Evolutionary conservation across 2,888 invertebrate species (phyloP), one percentile per base, ranked within the genome.

Genomic region (Erebia palarica): DNA sequence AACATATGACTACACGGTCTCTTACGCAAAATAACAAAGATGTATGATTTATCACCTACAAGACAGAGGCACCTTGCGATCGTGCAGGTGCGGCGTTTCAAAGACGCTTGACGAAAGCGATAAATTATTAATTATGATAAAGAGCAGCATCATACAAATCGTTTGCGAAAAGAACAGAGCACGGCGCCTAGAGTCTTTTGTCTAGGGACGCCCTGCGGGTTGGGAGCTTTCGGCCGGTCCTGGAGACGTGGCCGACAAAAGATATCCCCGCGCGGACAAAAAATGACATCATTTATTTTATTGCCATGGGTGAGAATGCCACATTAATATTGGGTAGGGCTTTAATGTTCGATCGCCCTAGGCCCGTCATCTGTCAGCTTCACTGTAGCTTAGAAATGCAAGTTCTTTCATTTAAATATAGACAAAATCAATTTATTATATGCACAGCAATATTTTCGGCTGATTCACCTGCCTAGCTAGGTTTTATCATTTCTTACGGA

Each of bases 271-370:
- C 80, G 82, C 84, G 83, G 86, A 91, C 92, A 92, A 92, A 92
- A 92, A 92, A 92, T 92, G 90, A 92, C 91, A 91, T 92, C 92
- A 92, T 93, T 92, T 92, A 93, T 93, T 91, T 92, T 92, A 93
- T 92, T 90, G 91, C 91, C 83, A 79, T 84, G 90, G 88, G 91
- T 90, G 91, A 90, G 91, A 93, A 92, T 89, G 88, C 82, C 85
- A 87, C 91, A 90, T 92, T 91, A 91, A 92, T 92, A 91, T 90
- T 85, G 87, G 86, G 87, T 84, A 87, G 91, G 84, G 83, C 87
- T 89, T 84, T 89, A 91, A 91, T 91, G 88, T 82, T 84, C 82
- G 81, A 88, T 88, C 88, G 92, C 92, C 89, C 87, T 87, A 82
- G 91, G 92, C 88, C 73, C 78, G 79, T 81, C 88, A 87, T 90